These are phyloP conservation scores for Oxygymnocypris stewartii DNA, from an alignment of 2,113 vertebrate species.

Conservation along the genomic window DNA sequence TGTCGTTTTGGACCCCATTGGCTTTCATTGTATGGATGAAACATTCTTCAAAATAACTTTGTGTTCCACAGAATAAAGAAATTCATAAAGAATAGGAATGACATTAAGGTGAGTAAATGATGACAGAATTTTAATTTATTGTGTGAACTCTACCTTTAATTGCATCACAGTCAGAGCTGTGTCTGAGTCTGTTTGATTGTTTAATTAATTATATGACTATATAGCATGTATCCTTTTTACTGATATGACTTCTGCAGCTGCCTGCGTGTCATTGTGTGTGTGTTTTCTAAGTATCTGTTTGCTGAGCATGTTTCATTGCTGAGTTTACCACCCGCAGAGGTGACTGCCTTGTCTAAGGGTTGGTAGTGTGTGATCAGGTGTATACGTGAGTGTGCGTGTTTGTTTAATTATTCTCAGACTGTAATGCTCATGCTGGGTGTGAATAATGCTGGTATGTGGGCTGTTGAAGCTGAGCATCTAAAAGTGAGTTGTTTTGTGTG, in stretches of 20 bases:
- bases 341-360: slow-evolving; percentile 61
- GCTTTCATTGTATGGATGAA: not conserved
- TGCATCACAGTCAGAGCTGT: not conserved
- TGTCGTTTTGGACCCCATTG: not conserved
- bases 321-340: slow-evolving; percentile 14
- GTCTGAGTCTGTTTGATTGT: not conserved
- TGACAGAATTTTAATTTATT: not conserved
- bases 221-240: not conserved
- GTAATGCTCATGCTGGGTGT: slow-evolving; percentile 51
- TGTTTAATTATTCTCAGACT: slow-evolving; percentile 43
- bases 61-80: not conserved
- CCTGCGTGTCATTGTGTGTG: slow-evolving; percentile 16
- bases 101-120: not conserved
- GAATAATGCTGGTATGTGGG: slow-evolving; percentile 70
- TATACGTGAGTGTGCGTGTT: slow-evolving; percentile 40
- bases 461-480: slow-evolving; percentile 59
- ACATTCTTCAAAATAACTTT: not conserved
- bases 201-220: not conserved
- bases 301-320: not conserved
- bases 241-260: slow-evolving; percentile 8
- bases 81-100: too few relatives aligned
- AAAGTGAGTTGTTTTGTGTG: slow-evolving; percentile 60
- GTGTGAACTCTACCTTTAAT: not conserved
- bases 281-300: slow-evolving; percentile 11
- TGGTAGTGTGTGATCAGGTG: slow-evolving; percentile 60